phyloP scores from a whole-genome alignment of 2,888 invertebrate species.

The Ichneumoninae sp. region DNA sequence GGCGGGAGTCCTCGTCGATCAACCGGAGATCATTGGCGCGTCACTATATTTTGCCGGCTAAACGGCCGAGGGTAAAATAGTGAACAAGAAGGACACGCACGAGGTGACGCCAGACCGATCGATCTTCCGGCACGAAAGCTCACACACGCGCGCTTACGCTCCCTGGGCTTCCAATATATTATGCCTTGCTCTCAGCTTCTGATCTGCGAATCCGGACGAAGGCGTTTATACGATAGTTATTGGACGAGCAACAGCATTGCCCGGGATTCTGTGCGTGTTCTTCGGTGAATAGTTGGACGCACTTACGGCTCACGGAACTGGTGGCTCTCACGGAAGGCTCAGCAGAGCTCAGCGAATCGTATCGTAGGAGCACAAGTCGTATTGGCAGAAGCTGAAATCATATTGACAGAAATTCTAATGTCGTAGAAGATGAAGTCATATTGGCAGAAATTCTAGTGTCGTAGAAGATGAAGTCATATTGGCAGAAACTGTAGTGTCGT shows the following conservation, averaged over 20 bases:
- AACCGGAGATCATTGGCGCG: constrained; percentile 64
- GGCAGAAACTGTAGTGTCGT: too few species aligned
- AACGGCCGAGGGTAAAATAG: constrained; percentile 62
- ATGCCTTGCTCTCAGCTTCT: not conserved
- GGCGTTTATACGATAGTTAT: constrained; percentile 6
- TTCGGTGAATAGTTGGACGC: constrained; percentile 2
- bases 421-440: too few species aligned
- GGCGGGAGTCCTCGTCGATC: constrained; percentile 66
- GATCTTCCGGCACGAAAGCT: constrained; percentile 60
- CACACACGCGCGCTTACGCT: constrained; percentile 44
- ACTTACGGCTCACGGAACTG: not conserved
- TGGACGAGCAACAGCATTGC: not conserved
- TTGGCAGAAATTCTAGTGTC: too few species aligned
- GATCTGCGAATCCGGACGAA: constrained; percentile 25
- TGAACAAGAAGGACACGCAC: constrained; percentile 62
- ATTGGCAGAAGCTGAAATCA: not conserved
- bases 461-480: too few species aligned
- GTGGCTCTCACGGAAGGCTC: not conserved
- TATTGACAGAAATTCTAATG: too few species aligned
- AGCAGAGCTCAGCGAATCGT: not conserved
- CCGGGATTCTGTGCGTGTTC: constrained; percentile 14
- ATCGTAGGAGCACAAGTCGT: too few species aligned
- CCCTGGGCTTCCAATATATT: not conserved
- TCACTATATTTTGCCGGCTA: constrained; percentile 65
- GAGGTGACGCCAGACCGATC: constrained; percentile 62